Evolutionary conservation across 2,888 invertebrate genomes (phyloP).

Genomic region (Calliscelio sp.): DNA sequence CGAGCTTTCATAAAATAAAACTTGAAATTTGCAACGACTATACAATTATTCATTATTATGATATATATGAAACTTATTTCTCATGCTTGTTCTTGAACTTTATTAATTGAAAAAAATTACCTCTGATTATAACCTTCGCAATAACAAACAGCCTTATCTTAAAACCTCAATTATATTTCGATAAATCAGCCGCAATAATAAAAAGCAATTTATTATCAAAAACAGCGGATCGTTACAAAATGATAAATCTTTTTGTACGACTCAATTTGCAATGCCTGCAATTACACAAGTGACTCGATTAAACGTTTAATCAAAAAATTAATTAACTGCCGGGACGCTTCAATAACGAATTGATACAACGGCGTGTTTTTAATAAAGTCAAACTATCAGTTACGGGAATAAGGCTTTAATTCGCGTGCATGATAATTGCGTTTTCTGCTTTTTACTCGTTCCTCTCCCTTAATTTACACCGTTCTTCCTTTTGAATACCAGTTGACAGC

Average conservation of each 20-base stretch:
- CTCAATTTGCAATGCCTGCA: conserved; percentile 57
- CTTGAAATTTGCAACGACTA: too few relatives aligned
- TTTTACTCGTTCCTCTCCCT: conserved; percentile 71
- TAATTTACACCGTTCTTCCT: conserved; percentile 74
- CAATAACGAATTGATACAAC: conserved; percentile 66
- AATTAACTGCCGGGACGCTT: conserved; percentile 57
- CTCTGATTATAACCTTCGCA: too few relatives aligned
- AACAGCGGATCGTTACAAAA: conserved; percentile 37
- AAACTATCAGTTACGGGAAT: conserved; percentile 64
- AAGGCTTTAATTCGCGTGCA: conserved; percentile 70
- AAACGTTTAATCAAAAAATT: conserved; percentile 67
- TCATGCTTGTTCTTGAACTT: too few relatives aligned
- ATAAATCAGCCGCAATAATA: too few relatives aligned
- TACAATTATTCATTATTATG: too few relatives aligned
- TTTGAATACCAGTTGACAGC: conserved; percentile 73
- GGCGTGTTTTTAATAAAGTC: conserved; percentile 67
- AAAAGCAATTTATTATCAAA: too few relatives aligned
- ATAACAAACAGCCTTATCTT: too few relatives aligned
- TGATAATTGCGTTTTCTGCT: conserved; percentile 71
- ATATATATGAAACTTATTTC: too few relatives aligned
- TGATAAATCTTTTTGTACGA: conserved; percentile 40
- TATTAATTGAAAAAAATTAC: too few relatives aligned
- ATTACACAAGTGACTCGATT: conserved; percentile 54
- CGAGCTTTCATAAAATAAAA: too few relatives aligned
- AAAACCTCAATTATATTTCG: too few relatives aligned